A percentile compares a stretch with the other conserved stretches of the same genome.
phyloP scores from a whole-genome alignment of 2,113 vertebrate species.

The Scortum barcoo region DNA sequence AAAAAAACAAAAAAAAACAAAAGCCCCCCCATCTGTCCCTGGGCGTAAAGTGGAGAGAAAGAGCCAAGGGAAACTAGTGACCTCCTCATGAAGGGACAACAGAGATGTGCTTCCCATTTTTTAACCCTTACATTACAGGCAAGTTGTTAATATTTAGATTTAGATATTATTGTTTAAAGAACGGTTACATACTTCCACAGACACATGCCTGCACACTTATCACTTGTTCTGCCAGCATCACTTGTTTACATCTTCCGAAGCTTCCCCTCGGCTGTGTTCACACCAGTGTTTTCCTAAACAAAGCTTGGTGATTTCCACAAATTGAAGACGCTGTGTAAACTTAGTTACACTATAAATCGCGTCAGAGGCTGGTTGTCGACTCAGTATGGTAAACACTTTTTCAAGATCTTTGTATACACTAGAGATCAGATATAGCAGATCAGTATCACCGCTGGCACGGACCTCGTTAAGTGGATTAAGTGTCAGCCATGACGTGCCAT shows the following conservation, averaged over 20 bases:
- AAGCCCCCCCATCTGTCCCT: slow-evolving; percentile 50
- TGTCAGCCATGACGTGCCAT: neutral
- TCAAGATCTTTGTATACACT: neutral
- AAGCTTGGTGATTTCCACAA: neutral
- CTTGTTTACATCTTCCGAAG: neutral
- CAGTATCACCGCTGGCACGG: neutral
- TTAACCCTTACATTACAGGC: slow-evolving; percentile 22
- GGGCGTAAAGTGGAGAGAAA: slow-evolving; percentile 45
- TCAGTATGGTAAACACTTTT: neutral
- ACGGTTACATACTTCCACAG: neutral
- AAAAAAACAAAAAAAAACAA: too few relatives aligned
- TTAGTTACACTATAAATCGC: neutral
- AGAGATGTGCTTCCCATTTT: slow-evolving; percentile 37
- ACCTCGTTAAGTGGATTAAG: neutral
- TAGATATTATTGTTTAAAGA: slow-evolving; percentile 13
- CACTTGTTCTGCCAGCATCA: neutral
- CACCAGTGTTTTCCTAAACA: neutral
- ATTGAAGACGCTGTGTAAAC: neutral
- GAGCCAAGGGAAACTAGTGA: slow-evolving; percentile 65
- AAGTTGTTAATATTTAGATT: neutral
- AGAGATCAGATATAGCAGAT: neutral
- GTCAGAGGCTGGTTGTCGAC: neutral
- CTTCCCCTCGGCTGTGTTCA: neutral
- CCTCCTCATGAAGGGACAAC: slow-evolving; percentile 45
- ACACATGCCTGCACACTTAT: neutral